Evolutionary conservation across 2,113 vertebrate genomes (phyloP).

Genomic region (Callipepla squamata): DNA sequence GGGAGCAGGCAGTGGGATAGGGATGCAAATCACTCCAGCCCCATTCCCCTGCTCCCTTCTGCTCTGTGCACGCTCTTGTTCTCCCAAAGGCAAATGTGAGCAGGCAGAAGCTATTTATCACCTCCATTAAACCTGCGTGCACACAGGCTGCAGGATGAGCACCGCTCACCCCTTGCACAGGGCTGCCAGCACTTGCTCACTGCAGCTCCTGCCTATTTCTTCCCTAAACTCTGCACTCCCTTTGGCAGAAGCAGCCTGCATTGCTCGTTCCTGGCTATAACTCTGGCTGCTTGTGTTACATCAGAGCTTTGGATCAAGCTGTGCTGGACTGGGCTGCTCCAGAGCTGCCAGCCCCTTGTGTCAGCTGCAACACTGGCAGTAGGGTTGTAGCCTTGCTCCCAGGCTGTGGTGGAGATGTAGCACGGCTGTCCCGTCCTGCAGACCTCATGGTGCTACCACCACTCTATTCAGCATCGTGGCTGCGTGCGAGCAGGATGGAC

Average conservation of each 20-base stretch:
- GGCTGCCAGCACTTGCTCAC: background rate
- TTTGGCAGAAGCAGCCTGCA: conserved; percentile 50
- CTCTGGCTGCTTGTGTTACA: conserved; percentile 48
- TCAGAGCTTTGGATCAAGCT: background rate
- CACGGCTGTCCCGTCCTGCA: too few relatives aligned
- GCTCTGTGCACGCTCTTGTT: background rate
- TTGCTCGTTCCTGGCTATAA: conserved; percentile 26
- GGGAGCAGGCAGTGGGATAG: background rate
- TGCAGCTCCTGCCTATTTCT: background rate
- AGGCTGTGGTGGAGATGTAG: background rate
- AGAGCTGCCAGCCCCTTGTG: conserved; percentile 46
- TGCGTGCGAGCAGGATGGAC: background rate
- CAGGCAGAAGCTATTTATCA: background rate
- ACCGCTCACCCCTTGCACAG: background rate
- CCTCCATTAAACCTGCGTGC: background rate
- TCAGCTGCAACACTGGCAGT: conserved; percentile 32
- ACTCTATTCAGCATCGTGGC: background rate
- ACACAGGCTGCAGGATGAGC: background rate
- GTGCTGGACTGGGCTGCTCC: conserved; percentile 13
- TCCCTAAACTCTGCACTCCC: background rate
- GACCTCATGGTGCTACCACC: background rate
- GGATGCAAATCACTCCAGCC: background rate
- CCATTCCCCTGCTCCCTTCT: background rate
- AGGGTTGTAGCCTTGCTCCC: background rate
- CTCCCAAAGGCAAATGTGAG: background rate